Evolutionary conservation across 2,113 vertebrate species (phyloP).

Genomic region (Phasianus colchicus): DNA sequence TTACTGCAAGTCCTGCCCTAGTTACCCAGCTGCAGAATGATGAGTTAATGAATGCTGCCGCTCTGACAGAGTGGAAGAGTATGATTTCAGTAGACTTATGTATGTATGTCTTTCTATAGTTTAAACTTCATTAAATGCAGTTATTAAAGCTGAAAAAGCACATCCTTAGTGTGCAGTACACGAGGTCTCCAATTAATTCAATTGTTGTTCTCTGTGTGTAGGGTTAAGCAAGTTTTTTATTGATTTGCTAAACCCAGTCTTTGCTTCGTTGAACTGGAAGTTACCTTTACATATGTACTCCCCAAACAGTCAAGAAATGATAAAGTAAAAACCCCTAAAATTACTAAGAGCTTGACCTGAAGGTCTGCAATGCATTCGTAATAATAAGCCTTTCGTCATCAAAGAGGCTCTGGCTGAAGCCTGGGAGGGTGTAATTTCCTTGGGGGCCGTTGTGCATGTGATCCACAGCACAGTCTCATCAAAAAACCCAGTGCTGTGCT

Average conservation of each 20-base stretch:
- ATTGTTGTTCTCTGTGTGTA: neutral
- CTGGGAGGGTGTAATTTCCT: constrained; percentile 63
- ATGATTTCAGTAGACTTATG: neutral
- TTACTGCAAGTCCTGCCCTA: constrained; percentile 52
- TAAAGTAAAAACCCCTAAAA: constrained; percentile 43
- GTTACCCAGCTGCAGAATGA: constrained; percentile 47
- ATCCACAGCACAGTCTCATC: constrained; percentile 65
- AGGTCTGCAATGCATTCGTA: constrained; percentile 44
- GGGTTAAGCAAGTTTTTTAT: neutral
- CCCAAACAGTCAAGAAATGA: constrained; percentile 28
- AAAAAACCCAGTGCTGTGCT: constrained; percentile 68
- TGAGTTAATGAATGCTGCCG: constrained; percentile 52
- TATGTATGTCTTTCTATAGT: neutral
- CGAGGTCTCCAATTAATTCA: neutral
- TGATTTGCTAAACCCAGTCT: neutral
- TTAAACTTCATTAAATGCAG: constrained; percentile 11
- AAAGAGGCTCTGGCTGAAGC: constrained; percentile 64
- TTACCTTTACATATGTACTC: neutral
- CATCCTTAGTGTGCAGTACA: neutral
- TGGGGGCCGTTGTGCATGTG: constrained; percentile 40
- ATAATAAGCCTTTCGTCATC: constrained; percentile 75
- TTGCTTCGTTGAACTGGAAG: neutral
- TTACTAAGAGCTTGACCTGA: constrained; percentile 55
- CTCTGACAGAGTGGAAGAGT: neutral
- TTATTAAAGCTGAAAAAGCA: constrained; percentile 4